phyloP scores from a whole-genome alignment of 92 coral and sea anemone genomes.

The Epizoanthus ramosus region DNA sequence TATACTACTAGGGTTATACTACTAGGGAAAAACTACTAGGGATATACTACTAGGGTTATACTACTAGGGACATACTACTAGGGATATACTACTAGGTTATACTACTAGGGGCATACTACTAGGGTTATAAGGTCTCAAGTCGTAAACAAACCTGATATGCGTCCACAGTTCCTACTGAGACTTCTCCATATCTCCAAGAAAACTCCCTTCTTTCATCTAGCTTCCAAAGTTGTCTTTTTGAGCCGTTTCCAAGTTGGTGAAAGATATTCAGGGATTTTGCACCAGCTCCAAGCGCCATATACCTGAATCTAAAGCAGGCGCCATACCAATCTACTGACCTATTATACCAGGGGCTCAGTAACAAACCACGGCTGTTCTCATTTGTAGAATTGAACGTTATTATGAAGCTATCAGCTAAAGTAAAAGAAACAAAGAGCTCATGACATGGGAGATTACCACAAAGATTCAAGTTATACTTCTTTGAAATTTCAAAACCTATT shows the following conservation, averaged over 20 bases:
- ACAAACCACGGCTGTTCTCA: not conserved
- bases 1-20: no score
- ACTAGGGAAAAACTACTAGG: no score
- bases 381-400: constrained; percentile 10
- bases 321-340: constrained; percentile 60
- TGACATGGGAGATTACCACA: not conserved
- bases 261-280: constrained; percentile 41
- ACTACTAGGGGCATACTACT: no score
- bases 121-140: no score
- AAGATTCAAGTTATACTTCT: no score
- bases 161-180: constrained; percentile 41
- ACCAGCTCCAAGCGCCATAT: constrained; percentile 55
- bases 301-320: constrained; percentile 60
- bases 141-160: constrained; percentile 49
- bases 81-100: no score
- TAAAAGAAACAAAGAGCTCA: not conserved
- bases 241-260: constrained; percentile 44
- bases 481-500: no score
- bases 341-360: constrained; percentile 46
- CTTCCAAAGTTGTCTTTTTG: constrained; percentile 55
- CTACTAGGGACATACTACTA: no score
- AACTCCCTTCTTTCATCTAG: constrained; percentile 20
- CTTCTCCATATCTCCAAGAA: constrained; percentile 66
- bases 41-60: no score
- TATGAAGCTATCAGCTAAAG: constrained; percentile 12